Base-by-base conservation (phyloP, 2,888 invertebrate genomes). In the Vanessa cardui region DNA sequence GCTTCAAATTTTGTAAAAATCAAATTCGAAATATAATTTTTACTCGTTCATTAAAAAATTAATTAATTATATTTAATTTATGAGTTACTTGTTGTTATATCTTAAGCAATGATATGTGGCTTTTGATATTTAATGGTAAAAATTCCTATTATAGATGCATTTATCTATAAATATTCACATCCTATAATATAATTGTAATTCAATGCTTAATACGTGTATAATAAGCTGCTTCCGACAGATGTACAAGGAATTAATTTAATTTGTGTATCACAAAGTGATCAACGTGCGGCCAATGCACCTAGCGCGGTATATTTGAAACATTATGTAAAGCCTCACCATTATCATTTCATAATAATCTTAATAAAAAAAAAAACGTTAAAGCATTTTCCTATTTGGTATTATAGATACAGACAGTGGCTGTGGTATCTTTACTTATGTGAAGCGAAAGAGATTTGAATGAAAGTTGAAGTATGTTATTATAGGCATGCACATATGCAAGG, bases 351-450 rank as follows among this genome's bases (percentile, higher is more conserved):
- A 85, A 82, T 86, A 85, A 85, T 89, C 84, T 87, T 87, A 65
- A 72, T 81, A 86, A 71, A 79, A 85, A 52, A 56, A 85, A 39
- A 12, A 39, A 39, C 39, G 81, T 88, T 82, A 76, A 86, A 88
- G 90, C 91, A 90, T 92, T 91, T 90, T 92, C 90, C 91, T 92
- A 92, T 92, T 92, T 87, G 92, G 92, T 92, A 91, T 92, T 92
- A 89, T 91, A 88, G 90, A 91, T 92, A 92, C 92, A 92, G 91
- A 90, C 90, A 90, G 92, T 92, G 92, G 92, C 92, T 92, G 92
- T 92, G 92, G 92, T 92, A 92, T 92, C 86, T 90, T 91, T 88
- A 91, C 90, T 89, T 90, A 89, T 85, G 85, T 89, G 89, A 89
- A 81, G 76, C 86, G 89, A 83, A 85, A 84, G 79, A 79, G 83